These are phyloP conservation scores for Diplolepis rosae DNA, from an alignment of 2,888 invertebrate species.

Conservation along the genomic window DNA sequence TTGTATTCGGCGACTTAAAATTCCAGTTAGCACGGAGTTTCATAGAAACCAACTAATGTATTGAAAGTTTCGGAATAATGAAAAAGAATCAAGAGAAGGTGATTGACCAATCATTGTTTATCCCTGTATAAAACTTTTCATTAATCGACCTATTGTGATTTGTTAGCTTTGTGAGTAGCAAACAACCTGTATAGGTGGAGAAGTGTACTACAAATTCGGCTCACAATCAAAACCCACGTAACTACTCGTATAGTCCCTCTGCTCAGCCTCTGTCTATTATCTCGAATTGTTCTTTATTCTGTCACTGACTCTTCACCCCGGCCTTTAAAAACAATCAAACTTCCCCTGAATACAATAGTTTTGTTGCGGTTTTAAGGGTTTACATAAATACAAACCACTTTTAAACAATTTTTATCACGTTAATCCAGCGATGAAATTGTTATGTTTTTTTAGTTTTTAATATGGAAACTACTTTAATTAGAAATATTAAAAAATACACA, in stretches of 20 bases:
- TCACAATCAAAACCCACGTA: neutral
- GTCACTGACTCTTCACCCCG: neutral
- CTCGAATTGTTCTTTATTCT: constrained; percentile 5
- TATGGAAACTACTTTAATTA: too few relatives aligned
- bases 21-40: too few relatives aligned
- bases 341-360: neutral
- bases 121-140: neutral
- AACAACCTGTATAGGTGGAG: neutral
- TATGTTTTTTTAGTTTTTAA: too few relatives aligned
- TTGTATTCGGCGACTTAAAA: too few relatives aligned
- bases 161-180: constrained; percentile 1
- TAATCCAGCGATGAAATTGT: too few relatives aligned
- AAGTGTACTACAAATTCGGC: neutral
- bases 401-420: too few relatives aligned
- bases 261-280: neutral
- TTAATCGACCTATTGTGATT: neutral
- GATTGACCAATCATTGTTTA: constrained; percentile 7
- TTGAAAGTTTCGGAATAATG: too few relatives aligned
- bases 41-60: too few relatives aligned
- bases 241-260: neutral
- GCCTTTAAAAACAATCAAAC: neutral
- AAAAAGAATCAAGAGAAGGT: too few relatives aligned
- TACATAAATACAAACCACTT: too few relatives aligned
- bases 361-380: neutral
- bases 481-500: too few relatives aligned